Conservation (phyloP, 2,888 invertebrate species). For the Rhabditophanes sp. region DNA sequence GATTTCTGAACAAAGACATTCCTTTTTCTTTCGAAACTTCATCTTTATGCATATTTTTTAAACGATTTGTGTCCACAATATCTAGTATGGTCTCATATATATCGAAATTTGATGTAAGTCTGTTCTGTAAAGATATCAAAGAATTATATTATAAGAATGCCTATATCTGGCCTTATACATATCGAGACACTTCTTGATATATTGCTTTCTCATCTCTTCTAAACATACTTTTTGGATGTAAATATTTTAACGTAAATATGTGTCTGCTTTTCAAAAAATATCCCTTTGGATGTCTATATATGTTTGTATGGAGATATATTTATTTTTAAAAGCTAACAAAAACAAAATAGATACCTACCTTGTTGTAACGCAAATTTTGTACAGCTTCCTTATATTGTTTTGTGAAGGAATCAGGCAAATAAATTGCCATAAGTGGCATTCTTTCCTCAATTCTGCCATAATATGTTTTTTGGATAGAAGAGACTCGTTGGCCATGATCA, state of each 20-base stretch:
- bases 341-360: no score
- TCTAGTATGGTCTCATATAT: slow-evolving; percentile 43
- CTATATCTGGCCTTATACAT: no score
- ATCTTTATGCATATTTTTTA: slow-evolving; percentile 15
- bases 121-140: no score
- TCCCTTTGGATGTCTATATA: no score
- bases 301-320: no score
- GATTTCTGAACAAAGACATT: slow-evolving; percentile 18
- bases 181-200: no score
- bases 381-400: slow-evolving; percentile 19
- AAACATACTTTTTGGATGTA: no score
- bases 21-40: slow-evolving; percentile 8
- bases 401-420: slow-evolving; percentile 43
- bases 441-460: slow-evolving; percentile 46
- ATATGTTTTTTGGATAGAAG: slow-evolving; percentile 44
- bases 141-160: no score
- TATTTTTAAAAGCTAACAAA: no score
- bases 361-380: slow-evolving; percentile 23
- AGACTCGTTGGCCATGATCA: slow-evolving; percentile 47
- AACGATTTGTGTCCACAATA: slow-evolving; percentile 6
- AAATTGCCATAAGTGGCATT: slow-evolving; percentile 45
- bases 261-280: no score
- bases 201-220: no score
- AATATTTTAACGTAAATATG: no score
- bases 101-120: slow-evolving; percentile 45